These are phyloP conservation scores for Euplexia lucipara DNA, from an alignment of 2,888 invertebrate species.

Conservation along the genomic window DNA sequence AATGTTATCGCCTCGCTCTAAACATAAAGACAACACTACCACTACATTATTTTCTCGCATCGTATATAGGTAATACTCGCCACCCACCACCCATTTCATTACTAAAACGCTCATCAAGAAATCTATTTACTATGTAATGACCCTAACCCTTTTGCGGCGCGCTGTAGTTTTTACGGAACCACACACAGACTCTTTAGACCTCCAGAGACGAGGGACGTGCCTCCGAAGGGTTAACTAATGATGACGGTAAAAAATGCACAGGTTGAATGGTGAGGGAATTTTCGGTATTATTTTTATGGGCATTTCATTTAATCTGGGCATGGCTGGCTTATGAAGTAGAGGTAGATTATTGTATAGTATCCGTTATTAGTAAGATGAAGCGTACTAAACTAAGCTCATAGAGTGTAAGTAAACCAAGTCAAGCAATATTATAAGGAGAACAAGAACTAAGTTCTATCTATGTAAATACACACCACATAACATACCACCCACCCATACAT, in stretches of 20 bases:
- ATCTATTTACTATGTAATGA: slow-evolving; percentile 45
- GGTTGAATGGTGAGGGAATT: slow-evolving; percentile 32
- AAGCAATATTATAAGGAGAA: background rate
- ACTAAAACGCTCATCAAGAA: slow-evolving; percentile 36
- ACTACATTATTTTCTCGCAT: background rate
- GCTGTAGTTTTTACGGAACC: slow-evolving; percentile 59
- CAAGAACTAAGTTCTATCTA: background rate
- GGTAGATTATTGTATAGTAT: slow-evolving; percentile 6
- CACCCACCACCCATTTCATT: background rate
- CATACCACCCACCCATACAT: too few relatives aligned
- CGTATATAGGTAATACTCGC: background rate
- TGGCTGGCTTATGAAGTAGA: slow-evolving; percentile 5
- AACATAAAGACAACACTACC: background rate
- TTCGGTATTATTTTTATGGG: slow-evolving; percentile 42
- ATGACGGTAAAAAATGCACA: slow-evolving; percentile 57
- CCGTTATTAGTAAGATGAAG: slow-evolving; percentile 1
- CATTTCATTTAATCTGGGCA: slow-evolving; percentile 32
- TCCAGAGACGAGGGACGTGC: slow-evolving; percentile 62
- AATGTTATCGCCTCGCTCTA: background rate
- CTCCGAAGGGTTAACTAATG: slow-evolving; percentile 60
- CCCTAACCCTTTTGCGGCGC: slow-evolving; percentile 48
- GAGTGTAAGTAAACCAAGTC: too few relatives aligned
- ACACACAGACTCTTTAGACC: slow-evolving; percentile 63
- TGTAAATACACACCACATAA: too few relatives aligned
- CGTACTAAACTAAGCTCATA: slow-evolving; percentile 7